Evolutionary conservation across 2,113 vertebrate genomes (phyloP).

Genomic region (Sceloporus undulatus): DNA sequence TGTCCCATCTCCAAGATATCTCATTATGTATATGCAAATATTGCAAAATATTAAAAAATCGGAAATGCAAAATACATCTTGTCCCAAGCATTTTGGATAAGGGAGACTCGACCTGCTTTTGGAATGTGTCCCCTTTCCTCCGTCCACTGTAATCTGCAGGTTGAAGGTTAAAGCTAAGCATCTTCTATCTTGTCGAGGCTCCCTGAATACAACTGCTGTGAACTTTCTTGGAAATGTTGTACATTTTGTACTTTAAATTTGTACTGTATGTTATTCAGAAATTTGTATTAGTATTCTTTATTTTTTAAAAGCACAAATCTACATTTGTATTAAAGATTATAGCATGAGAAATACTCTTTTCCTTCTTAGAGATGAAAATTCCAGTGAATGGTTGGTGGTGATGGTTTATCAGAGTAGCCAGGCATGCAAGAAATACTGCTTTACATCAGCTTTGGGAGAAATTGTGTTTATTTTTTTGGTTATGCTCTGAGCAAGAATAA

Average conservation of each 20-base stretch:
- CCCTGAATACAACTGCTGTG: not conserved
- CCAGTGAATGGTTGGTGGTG: not conserved
- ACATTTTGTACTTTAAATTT: not conserved
- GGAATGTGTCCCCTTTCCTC: not conserved
- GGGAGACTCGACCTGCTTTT: not conserved
- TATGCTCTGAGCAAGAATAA: conserved; percentile 52
- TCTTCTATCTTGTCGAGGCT: not conserved
- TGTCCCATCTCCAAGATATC: too few species aligned
- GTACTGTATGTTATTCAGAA: not conserved
- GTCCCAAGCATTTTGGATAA: too few species aligned
- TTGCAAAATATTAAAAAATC: too few species aligned
- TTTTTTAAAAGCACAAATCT: not conserved
- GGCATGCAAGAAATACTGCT: conserved; percentile 7
- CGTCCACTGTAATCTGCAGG: not conserved
- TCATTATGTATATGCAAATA: too few species aligned
- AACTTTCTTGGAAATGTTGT: conserved; percentile 7
- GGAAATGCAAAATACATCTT: too few species aligned
- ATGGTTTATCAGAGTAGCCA: conserved; percentile 25
- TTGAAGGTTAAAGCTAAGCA: not conserved
- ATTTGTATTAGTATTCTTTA: not conserved
- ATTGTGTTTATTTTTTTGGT: conserved; percentile 60
- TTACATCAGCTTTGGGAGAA: conserved; percentile 30
- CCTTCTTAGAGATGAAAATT: not conserved
- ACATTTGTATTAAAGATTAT: not conserved
- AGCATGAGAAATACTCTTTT: not conserved